A percentile compares a stretch with the other conserved stretches of the same genome.
Evolutionary conservation across 2,797 vertebrate genomes (phyloP).

Genomic region (Neostethus bicornis): DNA sequence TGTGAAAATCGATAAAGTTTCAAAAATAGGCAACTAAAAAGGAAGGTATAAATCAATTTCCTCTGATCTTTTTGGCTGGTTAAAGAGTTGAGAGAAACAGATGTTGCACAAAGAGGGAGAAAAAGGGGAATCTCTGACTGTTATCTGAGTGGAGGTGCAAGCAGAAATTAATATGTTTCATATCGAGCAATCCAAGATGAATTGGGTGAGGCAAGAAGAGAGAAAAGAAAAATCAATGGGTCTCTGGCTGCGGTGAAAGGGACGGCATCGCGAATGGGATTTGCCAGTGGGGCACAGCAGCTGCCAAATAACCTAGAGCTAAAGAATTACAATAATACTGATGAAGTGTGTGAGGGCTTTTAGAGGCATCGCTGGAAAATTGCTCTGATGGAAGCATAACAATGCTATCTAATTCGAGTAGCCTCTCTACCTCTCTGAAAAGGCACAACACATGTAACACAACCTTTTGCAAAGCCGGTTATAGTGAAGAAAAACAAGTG

Average conservation of each 20-base stretch:
- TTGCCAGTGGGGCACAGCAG: constrained; percentile 97
- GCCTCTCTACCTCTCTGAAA: constrained; percentile 74
- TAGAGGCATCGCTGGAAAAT: constrained; percentile 87
- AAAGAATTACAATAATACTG: constrained; percentile 97
- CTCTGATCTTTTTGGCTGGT: constrained; percentile 86
- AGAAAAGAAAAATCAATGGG: constrained; percentile 94
- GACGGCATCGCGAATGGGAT: constrained; percentile 91
- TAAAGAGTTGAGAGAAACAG: constrained; percentile 70
- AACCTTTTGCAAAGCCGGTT: constrained; percentile 35
- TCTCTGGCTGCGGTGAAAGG: constrained; percentile 89
- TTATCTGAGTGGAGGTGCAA: constrained; percentile 84
- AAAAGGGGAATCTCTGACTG: constrained; percentile 77
- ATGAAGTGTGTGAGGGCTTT: constrained; percentile 91
- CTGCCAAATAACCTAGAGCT: constrained; percentile 96
- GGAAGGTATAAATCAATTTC: constrained; percentile 44
- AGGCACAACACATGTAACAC: constrained; percentile 60
- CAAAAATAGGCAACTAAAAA: constrained; percentile 17
- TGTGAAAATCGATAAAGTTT: constrained; percentile 24
- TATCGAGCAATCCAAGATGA: constrained; percentile 93
- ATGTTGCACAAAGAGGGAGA: constrained; percentile 44
- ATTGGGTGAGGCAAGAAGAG: constrained; percentile 83
- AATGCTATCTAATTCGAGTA: constrained; percentile 82
- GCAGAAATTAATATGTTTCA: constrained; percentile 99
- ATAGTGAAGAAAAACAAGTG: constrained; percentile 24
- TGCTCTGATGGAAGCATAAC: constrained; percentile 85